Evolutionary conservation across 2,113 vertebrate species (phyloP).

Genomic region (Guaruba guarouba): DNA sequence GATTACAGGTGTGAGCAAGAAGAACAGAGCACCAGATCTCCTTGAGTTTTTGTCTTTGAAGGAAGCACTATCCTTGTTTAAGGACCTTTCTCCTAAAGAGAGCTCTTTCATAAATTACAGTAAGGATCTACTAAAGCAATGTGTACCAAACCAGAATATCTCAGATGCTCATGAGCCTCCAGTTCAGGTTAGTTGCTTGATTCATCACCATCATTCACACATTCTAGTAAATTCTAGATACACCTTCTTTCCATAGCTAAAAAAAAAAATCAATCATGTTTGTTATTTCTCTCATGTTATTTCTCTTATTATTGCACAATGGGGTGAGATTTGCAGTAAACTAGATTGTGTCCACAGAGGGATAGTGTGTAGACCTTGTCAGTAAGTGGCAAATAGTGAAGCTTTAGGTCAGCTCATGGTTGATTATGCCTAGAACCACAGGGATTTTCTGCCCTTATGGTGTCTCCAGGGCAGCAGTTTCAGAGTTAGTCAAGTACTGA

Average conservation of each 20-base stretch:
- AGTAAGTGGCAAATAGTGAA: neutral
- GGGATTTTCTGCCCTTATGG: neutral
- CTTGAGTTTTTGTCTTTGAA: slow-evolving; percentile 67
- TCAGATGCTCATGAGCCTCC: slow-evolving; percentile 22
- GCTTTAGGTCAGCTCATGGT: neutral
- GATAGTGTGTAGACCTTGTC: neutral
- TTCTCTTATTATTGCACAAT: neutral
- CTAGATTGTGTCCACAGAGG: neutral
- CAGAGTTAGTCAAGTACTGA: neutral
- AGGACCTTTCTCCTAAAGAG: slow-evolving; percentile 69
- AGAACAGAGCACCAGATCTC: slow-evolving; percentile 68
- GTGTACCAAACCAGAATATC: neutral
- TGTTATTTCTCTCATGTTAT: neutral
- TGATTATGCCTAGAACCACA: neutral
- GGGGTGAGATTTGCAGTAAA: neutral
- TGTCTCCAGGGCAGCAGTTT: neutral
- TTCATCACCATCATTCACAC: neutral
- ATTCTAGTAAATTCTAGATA: neutral
- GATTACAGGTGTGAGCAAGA: slow-evolving; percentile 70
- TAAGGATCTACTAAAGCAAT: slow-evolving; percentile 43
- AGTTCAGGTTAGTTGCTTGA: slow-evolving; percentile 63
- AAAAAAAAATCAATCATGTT: neutral
- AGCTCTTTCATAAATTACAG: slow-evolving; percentile 69
- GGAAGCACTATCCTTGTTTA: slow-evolving; percentile 68
- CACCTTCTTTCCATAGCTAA: neutral